Evolutionary conservation across 2,888 invertebrate species (phyloP).

Genomic region (Nycteola revayana): DNA sequence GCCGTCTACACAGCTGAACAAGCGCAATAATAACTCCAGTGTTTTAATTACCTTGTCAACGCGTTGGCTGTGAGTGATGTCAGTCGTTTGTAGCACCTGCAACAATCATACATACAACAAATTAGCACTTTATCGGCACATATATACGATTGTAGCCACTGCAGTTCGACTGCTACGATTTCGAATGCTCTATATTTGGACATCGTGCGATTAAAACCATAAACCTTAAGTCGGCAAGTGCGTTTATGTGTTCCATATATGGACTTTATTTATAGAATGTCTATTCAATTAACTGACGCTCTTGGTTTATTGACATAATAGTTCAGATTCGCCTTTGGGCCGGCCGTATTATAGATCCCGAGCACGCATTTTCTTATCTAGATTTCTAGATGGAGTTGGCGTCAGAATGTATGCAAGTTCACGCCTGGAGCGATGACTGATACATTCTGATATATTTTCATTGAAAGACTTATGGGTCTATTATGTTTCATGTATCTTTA

Average conservation of each 20-base stretch:
- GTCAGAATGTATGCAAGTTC: slow-evolving; percentile 44
- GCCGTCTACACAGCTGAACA: slow-evolving; percentile 27
- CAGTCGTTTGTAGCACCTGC: slow-evolving; percentile 43
- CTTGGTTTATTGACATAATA: slow-evolving; percentile 56
- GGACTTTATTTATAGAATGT: slow-evolving; percentile 40
- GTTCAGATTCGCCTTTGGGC: slow-evolving; percentile 43
- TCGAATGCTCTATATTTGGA: slow-evolving; percentile 7
- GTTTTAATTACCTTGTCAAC: slow-evolving; percentile 56
- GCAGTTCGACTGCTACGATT: slow-evolving; percentile 6
- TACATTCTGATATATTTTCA: slow-evolving; percentile 30
- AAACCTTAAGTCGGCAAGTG: neutral
- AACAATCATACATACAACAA: slow-evolving; percentile 40
- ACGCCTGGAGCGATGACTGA: slow-evolving; percentile 44
- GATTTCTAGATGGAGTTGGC: slow-evolving; percentile 41
- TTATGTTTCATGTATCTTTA: neutral
- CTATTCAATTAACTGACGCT: slow-evolving; percentile 52
- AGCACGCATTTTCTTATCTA: slow-evolving; percentile 58
- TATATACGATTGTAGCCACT: slow-evolving; percentile 4
- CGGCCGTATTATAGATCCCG: slow-evolving; percentile 44
- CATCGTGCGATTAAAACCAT: neutral
- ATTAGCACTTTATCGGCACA: slow-evolving; percentile 28
- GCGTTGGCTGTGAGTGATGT: slow-evolving; percentile 37
- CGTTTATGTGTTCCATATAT: slow-evolving; percentile 9
- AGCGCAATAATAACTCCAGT: slow-evolving; percentile 28
- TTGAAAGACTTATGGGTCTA: slow-evolving; percentile 9